These are phyloP conservation scores for Harpagus bidentatus DNA, from an alignment of 2,113 vertebrate genomes.

Conservation along the genomic window DNA sequence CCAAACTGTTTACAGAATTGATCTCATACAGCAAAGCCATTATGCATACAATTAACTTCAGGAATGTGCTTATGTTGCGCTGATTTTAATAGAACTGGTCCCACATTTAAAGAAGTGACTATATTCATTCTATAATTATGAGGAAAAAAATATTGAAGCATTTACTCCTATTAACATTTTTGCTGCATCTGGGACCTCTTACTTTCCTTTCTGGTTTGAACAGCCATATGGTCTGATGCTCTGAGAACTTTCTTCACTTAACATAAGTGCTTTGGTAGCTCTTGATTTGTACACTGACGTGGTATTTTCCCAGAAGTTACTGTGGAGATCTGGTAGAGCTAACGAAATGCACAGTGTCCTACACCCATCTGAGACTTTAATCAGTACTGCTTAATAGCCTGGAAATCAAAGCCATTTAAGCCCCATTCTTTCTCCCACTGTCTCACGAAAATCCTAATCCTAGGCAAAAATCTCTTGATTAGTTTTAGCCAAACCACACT, in stretches of 20 bases:
- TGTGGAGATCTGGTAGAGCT: not conserved
- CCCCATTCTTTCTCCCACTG: not conserved
- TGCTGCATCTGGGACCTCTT: conserved; percentile 17
- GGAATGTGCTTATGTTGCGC: not conserved
- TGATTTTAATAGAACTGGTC: conserved; percentile 34
- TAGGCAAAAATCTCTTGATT: not conserved
- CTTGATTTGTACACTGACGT: not conserved
- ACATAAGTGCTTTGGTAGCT: not conserved
- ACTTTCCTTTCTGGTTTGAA: not conserved
- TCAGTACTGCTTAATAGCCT: not conserved
- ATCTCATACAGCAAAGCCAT: conserved; percentile 37
- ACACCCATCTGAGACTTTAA: not conserved
- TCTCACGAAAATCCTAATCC: not conserved
- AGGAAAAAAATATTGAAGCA: not conserved
- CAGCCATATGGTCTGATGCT: not conserved
- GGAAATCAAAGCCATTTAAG: conserved; percentile 27
- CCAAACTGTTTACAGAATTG: conserved; percentile 43
- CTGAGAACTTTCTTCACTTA: not conserved
- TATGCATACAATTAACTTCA: conserved; percentile 19
- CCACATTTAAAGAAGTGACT: conserved; percentile 17
- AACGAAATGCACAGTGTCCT: not conserved
- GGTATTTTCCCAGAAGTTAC: not conserved
- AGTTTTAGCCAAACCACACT: not conserved
- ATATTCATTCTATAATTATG: not conserved
- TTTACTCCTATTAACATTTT: conserved; percentile 21